A percentile compares a stretch with the other conserved stretches of the same genome.
Conservation (phyloP, 2,888 invertebrate genomes). For the Lepidocyrtoides sp. region DNA sequence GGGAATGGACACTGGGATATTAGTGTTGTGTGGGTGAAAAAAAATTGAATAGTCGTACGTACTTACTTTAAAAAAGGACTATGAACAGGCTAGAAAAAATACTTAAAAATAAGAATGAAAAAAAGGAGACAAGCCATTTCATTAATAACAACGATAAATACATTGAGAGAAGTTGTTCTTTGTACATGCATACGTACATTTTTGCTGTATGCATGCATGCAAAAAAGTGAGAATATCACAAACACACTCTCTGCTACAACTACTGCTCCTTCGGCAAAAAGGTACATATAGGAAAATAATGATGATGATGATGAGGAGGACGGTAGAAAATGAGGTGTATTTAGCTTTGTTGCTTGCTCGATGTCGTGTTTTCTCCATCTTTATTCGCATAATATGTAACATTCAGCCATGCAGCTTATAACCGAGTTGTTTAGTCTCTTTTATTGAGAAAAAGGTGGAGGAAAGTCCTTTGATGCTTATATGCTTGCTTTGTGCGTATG, state of each 20-base stretch:
- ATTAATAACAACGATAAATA: conserved; percentile 10
- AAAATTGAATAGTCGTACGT: too few species aligned
- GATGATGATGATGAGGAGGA: not conserved
- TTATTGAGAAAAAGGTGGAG: conserved; percentile 10
- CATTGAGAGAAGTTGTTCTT: not conserved
- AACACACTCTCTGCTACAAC: too few species aligned
- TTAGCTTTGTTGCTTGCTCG: not conserved
- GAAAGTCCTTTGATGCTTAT: not conserved
- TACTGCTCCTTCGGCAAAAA: not conserved
- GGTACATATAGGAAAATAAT: too few species aligned
- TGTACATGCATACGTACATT: too few species aligned
- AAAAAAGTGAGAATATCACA: not conserved
- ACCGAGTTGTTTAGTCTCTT: not conserved
- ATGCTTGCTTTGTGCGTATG: not conserved
- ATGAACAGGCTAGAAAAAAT: not conserved
- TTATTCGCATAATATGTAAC: too few species aligned
- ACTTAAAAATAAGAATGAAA: not conserved
- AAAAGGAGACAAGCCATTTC: conserved; percentile 6
- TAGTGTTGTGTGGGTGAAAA: too few species aligned
- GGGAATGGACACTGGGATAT: too few species aligned
- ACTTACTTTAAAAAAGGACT: too few species aligned
- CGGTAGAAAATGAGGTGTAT: not conserved
- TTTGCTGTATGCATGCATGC: not conserved
- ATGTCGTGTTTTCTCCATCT: not conserved
- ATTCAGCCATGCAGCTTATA: not conserved